phyloP scores from a whole-genome alignment of 35 echinoderm and acorn worm species.

The Heliocidaris erythrogramma region DNA sequence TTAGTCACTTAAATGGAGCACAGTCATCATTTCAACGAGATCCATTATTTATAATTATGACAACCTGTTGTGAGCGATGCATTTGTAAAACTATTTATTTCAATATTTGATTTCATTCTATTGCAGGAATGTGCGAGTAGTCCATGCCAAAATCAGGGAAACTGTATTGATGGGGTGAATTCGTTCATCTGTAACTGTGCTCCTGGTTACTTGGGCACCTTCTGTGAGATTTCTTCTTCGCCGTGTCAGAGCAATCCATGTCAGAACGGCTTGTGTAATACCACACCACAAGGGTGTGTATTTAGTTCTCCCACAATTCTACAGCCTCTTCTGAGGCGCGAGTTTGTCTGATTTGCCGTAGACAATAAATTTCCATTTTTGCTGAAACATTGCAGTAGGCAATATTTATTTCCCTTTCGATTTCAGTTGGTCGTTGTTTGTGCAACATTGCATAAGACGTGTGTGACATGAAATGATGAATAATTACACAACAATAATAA shows the following conservation, averaged over 20 bases:
- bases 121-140: conserved; percentile 52
- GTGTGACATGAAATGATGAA: too few species aligned
- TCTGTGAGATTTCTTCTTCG: neutral
- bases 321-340: too few species aligned
- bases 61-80: too few species aligned
- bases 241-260: conserved; percentile 37
- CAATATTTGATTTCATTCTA: neutral
- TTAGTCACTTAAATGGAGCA: too few species aligned
- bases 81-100: too few species aligned
- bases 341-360: too few species aligned
- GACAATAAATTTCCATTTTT: too few species aligned
- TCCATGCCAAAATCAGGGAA: conserved; percentile 67
- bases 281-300: neutral
- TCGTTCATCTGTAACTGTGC: conserved; percentile 67
- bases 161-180: conserved; percentile 62
- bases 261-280: neutral
- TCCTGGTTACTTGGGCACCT: conserved; percentile 34
- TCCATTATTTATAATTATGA: too few species aligned
- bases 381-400: neutral
- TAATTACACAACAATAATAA: too few species aligned
- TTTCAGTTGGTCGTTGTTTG: neutral
- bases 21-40: too few species aligned
- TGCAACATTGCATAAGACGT: neutral
- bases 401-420: neutral
- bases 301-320: neutral